Evolutionary conservation across 2,888 invertebrate species (phyloP), one percentile per base, ranked within the genome.

Genomic region (Leucophora obtusa): DNA sequence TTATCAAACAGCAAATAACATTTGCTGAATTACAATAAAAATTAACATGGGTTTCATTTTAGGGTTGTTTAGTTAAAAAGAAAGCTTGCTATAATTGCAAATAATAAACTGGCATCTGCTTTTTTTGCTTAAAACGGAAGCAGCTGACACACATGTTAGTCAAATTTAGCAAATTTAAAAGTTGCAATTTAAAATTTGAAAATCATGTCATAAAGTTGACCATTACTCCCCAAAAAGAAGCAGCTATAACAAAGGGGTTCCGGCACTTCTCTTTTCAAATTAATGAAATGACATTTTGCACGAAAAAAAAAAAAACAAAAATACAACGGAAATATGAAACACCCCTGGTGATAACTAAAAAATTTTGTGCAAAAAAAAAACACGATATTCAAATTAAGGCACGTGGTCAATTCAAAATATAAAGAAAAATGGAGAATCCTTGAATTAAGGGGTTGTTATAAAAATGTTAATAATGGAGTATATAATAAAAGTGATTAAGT

Each of bases 161-260:
- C 21, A 65, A 35, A 38, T 62, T 56, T 8, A 51, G 28, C 33
- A 51, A 53, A 65, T 59, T 65, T 9, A 28, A 56, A 56, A 56
- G 14, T 78, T 51, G 72, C 72, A 72, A 72, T 28, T 72, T 68
- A 28, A 51, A 38, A 51, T 53, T 53, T 51, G 28, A 15, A 68
- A 72, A 78, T 56, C 62, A 62, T 72, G 72, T 62, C 69, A 63
- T 50, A 69, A 79, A 69, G 63, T 38, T 77, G 65, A 58, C 68
- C 66, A 24, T 14, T 47, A 47, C 14, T n/a, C 43, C 43, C 1
- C 14, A 47, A 47, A 11, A 14, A 47, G 14, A 47, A 47, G 1
- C n/a, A 38, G 38, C 14, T 38, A 38, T 5, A 47, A 47, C 28
- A 28, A 28, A 28, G 28, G 35, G 38, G 43, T n/a, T n/a, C 6